Evolutionary conservation across 2,113 vertebrate genomes (phyloP).

Genomic region (Anser cygnoides): DNA sequence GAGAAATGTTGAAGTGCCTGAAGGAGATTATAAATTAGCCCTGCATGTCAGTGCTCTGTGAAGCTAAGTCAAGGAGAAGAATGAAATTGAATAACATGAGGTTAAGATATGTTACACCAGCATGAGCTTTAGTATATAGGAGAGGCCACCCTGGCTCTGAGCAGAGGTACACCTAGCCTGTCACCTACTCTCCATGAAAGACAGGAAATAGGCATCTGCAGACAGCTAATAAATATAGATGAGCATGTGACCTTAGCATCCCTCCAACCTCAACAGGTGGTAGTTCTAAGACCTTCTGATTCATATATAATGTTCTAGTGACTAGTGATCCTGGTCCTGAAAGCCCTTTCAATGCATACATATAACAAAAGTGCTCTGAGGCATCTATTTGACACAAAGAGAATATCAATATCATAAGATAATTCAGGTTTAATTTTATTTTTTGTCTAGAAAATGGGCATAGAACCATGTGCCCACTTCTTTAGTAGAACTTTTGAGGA

Average conservation of each 20-base stretch:
- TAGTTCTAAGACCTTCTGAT: background rate
- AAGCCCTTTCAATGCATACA: fast-evolving
- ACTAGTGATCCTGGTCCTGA: background rate
- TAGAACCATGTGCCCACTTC: background rate
- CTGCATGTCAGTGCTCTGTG: background rate
- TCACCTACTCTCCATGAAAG: background rate
- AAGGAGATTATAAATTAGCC: background rate
- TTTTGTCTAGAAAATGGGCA: background rate
- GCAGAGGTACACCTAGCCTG: background rate
- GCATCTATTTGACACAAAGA: background rate
- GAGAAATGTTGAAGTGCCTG: background rate
- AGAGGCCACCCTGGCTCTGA: background rate
- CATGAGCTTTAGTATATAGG: background rate
- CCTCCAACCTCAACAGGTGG: background rate
- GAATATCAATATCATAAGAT: background rate
- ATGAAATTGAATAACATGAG: background rate
- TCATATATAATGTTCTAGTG: background rate
- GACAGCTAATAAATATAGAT: background rate
- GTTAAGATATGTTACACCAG: background rate
- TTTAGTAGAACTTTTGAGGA: background rate
- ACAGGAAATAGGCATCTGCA: background rate
- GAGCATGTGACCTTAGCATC: background rate
- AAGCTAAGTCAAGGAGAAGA: background rate
- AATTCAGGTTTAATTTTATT: background rate
- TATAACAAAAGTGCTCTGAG: background rate